Evolutionary conservation across 2,797 vertebrate genomes (phyloP).

Genomic region (Lagocephalus sceleratus): DNA sequence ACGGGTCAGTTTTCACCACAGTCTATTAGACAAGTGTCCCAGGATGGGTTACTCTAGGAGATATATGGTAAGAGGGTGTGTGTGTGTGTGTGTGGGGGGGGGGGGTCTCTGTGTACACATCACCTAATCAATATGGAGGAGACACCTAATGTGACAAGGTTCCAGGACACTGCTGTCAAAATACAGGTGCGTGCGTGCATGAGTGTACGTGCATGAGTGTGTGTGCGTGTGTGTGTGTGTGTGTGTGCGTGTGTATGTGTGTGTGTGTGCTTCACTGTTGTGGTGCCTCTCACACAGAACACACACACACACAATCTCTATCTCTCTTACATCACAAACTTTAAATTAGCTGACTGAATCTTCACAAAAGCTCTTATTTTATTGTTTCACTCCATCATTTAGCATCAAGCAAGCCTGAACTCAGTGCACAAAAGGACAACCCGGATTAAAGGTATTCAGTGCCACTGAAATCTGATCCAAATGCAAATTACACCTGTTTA

Average conservation of each 20-base stretch:
- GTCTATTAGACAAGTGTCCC: background rate
- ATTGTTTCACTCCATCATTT: too few species aligned
- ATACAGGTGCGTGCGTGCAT: slow-evolving; percentile 9
- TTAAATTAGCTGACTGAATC: too few species aligned
- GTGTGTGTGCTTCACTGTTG: too few species aligned
- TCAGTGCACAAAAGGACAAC: slow-evolving; percentile 1
- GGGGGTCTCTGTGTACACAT: slow-evolving; percentile 45
- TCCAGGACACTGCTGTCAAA: slow-evolving; percentile 11
- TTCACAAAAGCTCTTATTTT: too few species aligned
- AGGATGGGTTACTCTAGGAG: background rate
- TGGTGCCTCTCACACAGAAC: too few species aligned
- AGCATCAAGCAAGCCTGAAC: too few species aligned
- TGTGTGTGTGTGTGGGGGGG: slow-evolving; percentile 15
- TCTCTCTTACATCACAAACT: too few species aligned
- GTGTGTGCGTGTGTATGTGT: too few species aligned
- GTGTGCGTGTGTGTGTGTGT: too few species aligned
- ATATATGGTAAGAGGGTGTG: slow-evolving; percentile 24
- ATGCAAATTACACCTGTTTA: background rate
- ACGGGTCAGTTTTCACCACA: background rate
- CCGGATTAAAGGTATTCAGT: background rate
- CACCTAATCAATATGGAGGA: slow-evolving; percentile 20
- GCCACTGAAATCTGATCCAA: background rate
- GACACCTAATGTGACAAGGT: slow-evolving; percentile 8
- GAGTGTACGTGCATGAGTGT: too few species aligned
- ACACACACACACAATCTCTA: too few species aligned